These are phyloP conservation scores for Acleris emargana DNA, from an alignment of 2,888 invertebrate species.

Conservation along the genomic window DNA sequence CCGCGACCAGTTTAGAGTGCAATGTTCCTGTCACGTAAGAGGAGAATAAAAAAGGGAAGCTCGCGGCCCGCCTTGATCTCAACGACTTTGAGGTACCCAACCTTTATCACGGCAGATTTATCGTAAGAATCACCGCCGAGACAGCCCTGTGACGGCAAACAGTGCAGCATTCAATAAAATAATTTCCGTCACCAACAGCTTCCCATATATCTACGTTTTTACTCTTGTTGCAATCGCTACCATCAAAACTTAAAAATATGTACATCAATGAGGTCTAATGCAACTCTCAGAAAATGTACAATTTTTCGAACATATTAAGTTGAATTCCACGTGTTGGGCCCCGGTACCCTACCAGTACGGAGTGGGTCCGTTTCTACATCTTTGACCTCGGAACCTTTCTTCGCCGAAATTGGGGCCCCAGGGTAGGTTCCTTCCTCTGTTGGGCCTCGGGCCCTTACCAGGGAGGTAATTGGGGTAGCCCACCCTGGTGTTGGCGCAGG, in stretches of 20 bases:
- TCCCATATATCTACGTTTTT: background rate
- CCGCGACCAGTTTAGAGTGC: too few relatives aligned
- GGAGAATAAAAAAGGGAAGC: too few relatives aligned
- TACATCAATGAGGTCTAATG: conserved; percentile 33
- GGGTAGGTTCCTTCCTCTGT: conserved; percentile 67
- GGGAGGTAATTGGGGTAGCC: conserved; percentile 59
- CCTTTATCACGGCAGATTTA: too few relatives aligned
- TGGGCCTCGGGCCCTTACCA: conserved; percentile 57
- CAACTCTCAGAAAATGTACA: conserved; percentile 19
- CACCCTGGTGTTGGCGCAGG: conserved; percentile 59
- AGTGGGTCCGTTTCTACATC: conserved; percentile 67
- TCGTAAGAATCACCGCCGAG: too few relatives aligned
- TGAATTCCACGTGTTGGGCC: conserved; percentile 5
- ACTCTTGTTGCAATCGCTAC: conserved; percentile 4
- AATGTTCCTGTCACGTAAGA: too few relatives aligned
- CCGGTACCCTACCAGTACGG: conserved; percentile 68
- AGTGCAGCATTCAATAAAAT: too few relatives aligned
- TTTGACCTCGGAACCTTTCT: conserved; percentile 70
- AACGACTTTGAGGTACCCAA: too few relatives aligned
- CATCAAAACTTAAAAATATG: conserved; percentile 29
- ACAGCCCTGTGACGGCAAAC: too few relatives aligned
- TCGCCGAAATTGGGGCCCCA: conserved; percentile 70
- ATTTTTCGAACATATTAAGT: conserved; percentile 17
- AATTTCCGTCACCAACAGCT: background rate
- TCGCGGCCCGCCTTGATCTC: too few relatives aligned